A percentile compares a stretch with the other conserved stretches of the same genome.
Conservation (phyloP, 2,888 invertebrate species). For the Sphecodes monilicornis region DNA sequence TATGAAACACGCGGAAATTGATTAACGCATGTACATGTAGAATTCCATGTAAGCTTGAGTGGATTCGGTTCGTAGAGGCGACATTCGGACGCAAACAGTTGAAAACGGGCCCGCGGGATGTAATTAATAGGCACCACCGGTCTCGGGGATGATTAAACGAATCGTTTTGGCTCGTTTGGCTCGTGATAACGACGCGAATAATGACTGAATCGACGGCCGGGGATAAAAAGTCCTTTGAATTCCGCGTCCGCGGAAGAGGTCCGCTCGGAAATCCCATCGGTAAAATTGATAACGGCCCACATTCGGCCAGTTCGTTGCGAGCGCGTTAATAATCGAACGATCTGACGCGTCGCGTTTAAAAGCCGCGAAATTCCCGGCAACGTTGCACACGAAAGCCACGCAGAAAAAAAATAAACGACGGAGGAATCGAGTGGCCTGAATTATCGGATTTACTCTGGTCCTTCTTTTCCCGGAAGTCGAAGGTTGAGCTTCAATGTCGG, state of each 20-base stretch:
- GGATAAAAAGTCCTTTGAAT: slow-evolving; percentile 29
- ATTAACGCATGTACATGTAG: neutral
- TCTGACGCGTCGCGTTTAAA: slow-evolving; percentile 45
- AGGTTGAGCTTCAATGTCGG: neutral
- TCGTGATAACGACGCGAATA: slow-evolving; percentile 44
- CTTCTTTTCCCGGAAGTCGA: neutral
- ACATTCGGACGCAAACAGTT: slow-evolving; percentile 10
- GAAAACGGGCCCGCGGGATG: neutral
- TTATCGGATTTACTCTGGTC: neutral
- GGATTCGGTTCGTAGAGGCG: neutral
- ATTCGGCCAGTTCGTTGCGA: slow-evolving; percentile 15
- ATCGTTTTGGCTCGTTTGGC: slow-evolving; percentile 43
- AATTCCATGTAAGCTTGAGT: neutral
- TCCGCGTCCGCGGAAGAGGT: neutral
- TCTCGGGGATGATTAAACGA: slow-evolving; percentile 37
- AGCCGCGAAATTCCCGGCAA: slow-evolving; percentile 15
- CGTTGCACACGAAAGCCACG: neutral
- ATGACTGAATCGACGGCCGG: slow-evolving; percentile 12
- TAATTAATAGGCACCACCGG: slow-evolving; percentile 40
- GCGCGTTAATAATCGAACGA: slow-evolving; percentile 53
- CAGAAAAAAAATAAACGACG: neutral
- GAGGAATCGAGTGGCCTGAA: neutral
- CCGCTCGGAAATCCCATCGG: slow-evolving; percentile 26
- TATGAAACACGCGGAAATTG: neutral
- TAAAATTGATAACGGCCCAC: slow-evolving; percentile 52